Percentiles rank a stretch among this genome's conserved stretches.
Evolutionary conservation across 1,140 invertebrate species (phyloP).

Genomic region (Heliothis subflexa): DNA sequence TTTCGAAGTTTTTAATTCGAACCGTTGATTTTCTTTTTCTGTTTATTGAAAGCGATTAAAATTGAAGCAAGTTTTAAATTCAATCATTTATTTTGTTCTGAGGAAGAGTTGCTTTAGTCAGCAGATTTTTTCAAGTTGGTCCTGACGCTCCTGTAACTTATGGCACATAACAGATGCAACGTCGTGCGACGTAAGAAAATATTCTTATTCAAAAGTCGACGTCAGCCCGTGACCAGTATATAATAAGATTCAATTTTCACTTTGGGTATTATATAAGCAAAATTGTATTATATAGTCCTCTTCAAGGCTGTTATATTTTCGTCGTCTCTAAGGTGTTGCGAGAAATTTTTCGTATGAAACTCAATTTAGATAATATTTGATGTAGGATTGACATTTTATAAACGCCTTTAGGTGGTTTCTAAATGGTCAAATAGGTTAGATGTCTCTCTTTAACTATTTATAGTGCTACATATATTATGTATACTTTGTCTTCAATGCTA

Average conservation of each 20-base stretch:
- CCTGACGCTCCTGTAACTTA: constrained; percentile 48
- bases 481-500: no score
- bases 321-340: background rate
- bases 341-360: no score
- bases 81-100: background rate
- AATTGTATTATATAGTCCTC: constrained; percentile 30
- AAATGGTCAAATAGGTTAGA: no score
- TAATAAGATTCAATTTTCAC: constrained; percentile 50
- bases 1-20: background rate
- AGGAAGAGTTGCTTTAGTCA: background rate
- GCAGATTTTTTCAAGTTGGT: background rate
- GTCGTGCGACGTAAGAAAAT: constrained; percentile 67
- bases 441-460: no score
- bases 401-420: no score
- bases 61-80: background rate
- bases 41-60: background rate
- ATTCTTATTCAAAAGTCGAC: constrained; percentile 74
- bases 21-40: background rate
- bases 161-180: constrained; percentile 61
- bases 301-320: background rate
- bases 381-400: no score
- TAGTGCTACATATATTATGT: no score
- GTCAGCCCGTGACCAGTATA: constrained; percentile 68
- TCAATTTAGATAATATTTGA: no score
- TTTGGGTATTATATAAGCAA: constrained; percentile 42